phyloP scores from a whole-genome alignment of 2,888 invertebrate genomes.

The Xestoiulus laeticollis region DNA sequence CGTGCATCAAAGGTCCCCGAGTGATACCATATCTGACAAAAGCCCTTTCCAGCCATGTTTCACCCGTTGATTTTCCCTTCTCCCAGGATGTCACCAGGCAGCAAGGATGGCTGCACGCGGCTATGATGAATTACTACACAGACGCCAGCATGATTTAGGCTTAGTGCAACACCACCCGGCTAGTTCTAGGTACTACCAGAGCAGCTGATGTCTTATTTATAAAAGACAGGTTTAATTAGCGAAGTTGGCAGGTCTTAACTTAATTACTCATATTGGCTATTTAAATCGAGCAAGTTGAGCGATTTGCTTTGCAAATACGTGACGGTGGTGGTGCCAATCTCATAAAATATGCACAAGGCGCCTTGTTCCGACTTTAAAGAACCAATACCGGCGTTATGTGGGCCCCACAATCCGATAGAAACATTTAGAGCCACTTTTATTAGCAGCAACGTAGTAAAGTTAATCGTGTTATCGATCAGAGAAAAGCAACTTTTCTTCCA shows the following conservation, averaged over 20 bases:
- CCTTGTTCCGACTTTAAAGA: neutral
- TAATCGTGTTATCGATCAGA: neutral
- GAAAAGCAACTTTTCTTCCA: neutral
- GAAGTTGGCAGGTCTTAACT: constrained; percentile 37
- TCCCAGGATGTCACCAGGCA: constrained; percentile 8
- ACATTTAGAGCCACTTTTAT: constrained; percentile 13
- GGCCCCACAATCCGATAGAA: neutral
- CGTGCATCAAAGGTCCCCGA: constrained; percentile 14
- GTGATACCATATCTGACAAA: neutral
- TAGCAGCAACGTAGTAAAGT: neutral
- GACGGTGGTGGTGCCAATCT: constrained; percentile 15
- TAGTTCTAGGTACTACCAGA: neutral
- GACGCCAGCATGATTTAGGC: constrained; percentile 19
- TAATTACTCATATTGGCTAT: constrained; percentile 28
- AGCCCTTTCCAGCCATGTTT: neutral
- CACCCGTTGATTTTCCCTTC: neutral
- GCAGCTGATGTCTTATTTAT: constrained; percentile 23
- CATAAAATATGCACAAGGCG: neutral
- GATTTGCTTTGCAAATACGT: constrained; percentile 37
- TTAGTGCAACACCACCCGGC: neutral
- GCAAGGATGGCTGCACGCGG: neutral
- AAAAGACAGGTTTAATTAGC: constrained; percentile 37
- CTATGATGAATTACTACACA: constrained; percentile 22
- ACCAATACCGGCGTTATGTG: neutral
- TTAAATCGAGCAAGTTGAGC: constrained; percentile 13